Percentiles rank a stretch among this genome's conserved stretches.
Conservation (phyloP, 1,140 invertebrate genomes). For the Aporrectodea caliginosa region DNA sequence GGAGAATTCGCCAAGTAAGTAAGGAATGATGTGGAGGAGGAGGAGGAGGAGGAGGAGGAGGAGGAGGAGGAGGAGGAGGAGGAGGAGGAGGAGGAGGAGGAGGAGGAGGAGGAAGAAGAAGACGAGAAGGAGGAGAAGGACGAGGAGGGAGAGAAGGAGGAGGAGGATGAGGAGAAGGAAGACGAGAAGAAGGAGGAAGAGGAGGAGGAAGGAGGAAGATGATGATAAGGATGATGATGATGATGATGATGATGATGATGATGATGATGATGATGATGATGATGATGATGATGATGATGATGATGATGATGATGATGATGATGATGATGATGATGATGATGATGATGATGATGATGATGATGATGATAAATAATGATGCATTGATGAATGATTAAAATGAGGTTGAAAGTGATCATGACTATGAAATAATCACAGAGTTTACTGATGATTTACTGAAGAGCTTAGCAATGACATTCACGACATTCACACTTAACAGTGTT, state of each 20-base stretch:
- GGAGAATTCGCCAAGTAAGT: conserved; percentile 23
- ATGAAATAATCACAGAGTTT: too few species aligned
- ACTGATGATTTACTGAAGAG: too few species aligned
- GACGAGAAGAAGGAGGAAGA: conserved; percentile 1
- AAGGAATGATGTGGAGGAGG: too few species aligned
- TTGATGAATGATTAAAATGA: background rate
- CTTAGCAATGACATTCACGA: too few species aligned
- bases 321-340: conserved; percentile 16
- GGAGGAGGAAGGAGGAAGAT: background rate
- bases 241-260: background rate
- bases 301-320: conserved; percentile 8
- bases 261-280: conserved; percentile 9
- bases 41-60: background rate
- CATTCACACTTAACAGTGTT: too few species aligned
- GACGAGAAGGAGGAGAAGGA: too few species aligned
- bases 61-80: background rate
- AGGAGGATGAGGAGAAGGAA: too few species aligned
- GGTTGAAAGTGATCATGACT: too few species aligned
- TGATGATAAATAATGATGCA: too few species aligned
- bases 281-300: conserved; percentile 3
- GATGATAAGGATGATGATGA: too few species aligned
- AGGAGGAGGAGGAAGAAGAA: too few species aligned
- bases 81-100: background rate
- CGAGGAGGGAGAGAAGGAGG: too few species aligned
- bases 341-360: conserved; percentile 8